A percentile compares a stretch with the other conserved stretches of the same genome.
These are phyloP conservation scores for Pomphorhynchus laevis DNA, from an alignment of 1,140 invertebrate genomes.

Conservation along the genomic window DNA sequence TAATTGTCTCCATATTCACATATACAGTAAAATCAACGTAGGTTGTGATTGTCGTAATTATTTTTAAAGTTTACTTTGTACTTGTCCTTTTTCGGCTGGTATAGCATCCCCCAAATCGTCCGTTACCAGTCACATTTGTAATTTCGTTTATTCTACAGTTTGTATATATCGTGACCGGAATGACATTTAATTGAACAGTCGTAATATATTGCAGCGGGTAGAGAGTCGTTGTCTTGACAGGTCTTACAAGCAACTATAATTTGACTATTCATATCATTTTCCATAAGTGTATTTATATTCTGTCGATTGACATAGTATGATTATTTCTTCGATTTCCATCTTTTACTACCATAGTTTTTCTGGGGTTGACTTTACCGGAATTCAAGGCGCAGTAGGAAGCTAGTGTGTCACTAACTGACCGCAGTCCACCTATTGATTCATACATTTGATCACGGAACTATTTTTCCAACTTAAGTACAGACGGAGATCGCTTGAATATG, in stretches of 20 bases:
- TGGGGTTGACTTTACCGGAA: too few species aligned
- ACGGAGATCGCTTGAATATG: too few species aligned
- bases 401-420: too few species aligned
- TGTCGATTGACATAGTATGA: too few species aligned
- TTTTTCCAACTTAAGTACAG: too few species aligned
- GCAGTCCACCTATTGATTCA: too few species aligned
- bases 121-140: slow-evolving; percentile 85
- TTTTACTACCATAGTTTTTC: too few species aligned
- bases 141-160: slow-evolving; percentile 74
- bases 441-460: too few species aligned
- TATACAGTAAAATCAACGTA: slow-evolving; percentile 51
- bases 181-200: slow-evolving; percentile 75
- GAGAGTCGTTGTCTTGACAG: slow-evolving; percentile 29
- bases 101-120: slow-evolving; percentile 30
- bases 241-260: slow-evolving; percentile 70
- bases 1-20: slow-evolving; percentile 79
- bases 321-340: too few species aligned
- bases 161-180: slow-evolving; percentile 63
- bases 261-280: slow-evolving; percentile 60
- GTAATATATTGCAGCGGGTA: slow-evolving; percentile 31
- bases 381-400: too few species aligned
- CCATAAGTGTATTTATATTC: slow-evolving; percentile 5
- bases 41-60: slow-evolving; percentile 31
- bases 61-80: slow-evolving; percentile 12
- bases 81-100: slow-evolving; percentile 11